Evolutionary conservation across 2,113 vertebrate genomes (phyloP).

Genomic region (Amphiprion percula): DNA sequence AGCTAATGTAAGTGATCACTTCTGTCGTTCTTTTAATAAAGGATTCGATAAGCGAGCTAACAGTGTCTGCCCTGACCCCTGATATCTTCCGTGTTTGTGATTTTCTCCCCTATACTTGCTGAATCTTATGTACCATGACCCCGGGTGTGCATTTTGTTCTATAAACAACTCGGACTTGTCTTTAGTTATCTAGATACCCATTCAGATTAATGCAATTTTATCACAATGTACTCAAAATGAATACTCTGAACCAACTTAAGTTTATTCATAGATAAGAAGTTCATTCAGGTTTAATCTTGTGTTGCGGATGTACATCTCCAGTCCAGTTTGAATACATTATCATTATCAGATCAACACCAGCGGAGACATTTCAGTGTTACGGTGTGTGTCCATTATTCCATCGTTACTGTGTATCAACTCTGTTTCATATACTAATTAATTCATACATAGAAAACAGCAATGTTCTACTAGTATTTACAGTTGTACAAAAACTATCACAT

Average conservation of each 20-base stretch:
- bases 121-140: too few relatives aligned
- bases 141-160: too few relatives aligned
- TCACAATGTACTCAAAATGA: neutral
- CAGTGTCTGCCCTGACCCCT: too few relatives aligned
- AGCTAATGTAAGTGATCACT: too few relatives aligned
- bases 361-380: neutral
- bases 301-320: conserved; percentile 4
- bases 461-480: conserved; percentile 20
- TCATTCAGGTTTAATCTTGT: neutral
- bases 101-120: too few relatives aligned
- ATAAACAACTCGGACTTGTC: too few relatives aligned
- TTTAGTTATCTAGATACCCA: too few relatives aligned
- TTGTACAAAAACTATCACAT: conserved; percentile 21
- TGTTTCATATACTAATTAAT: neutral
- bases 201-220: neutral
- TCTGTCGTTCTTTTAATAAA: too few relatives aligned
- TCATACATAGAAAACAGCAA: conserved; percentile 24
- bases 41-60: too few relatives aligned
- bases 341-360: neutral
- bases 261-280: conserved; percentile 23
- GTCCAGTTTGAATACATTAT: neutral
- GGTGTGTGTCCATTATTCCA: neutral
- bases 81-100: too few relatives aligned
- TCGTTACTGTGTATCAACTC: neutral
- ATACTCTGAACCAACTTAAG: neutral